Evolutionary conservation across 2,888 invertebrate species (phyloP).

Genomic region (Troglohyphantes excavatus): DNA sequence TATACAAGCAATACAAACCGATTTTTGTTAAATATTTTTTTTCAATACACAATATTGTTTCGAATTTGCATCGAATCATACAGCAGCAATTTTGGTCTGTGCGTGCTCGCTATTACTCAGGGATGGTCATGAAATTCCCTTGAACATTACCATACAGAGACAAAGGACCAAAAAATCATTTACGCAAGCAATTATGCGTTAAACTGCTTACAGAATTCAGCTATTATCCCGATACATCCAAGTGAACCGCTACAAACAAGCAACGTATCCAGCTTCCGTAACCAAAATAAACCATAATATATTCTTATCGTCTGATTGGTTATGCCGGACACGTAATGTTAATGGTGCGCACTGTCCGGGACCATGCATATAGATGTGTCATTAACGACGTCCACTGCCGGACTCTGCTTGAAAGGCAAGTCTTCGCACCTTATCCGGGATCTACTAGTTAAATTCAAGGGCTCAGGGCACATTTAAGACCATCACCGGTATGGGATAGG

Average conservation of each 20-base stretch:
- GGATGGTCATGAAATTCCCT: too few species aligned
- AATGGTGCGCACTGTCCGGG: constrained; percentile 52
- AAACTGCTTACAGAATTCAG: constrained; percentile 19
- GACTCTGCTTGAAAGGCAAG: constrained; percentile 44
- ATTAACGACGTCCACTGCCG: constrained; percentile 38
- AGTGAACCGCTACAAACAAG: constrained; percentile 25
- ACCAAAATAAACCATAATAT: constrained; percentile 59
- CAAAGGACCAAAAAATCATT: not conserved
- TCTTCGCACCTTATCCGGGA: constrained; percentile 43
- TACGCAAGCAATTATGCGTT: not conserved
- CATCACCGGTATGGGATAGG: constrained; percentile 41
- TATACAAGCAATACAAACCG: too few species aligned
- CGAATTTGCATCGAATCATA: too few species aligned
- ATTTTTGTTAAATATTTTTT: too few species aligned
- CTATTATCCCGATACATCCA: constrained; percentile 7
- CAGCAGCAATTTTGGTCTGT: too few species aligned
- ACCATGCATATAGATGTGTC: constrained; percentile 61
- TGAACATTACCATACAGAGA: not conserved
- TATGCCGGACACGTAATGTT: constrained; percentile 65
- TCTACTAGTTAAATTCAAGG: constrained; percentile 51
- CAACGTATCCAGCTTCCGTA: constrained; percentile 43
- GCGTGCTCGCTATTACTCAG: too few species aligned
- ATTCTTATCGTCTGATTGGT: constrained; percentile 38
- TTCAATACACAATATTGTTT: too few species aligned
- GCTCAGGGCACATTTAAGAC: constrained; percentile 49